Conservation (phyloP, 2,797 vertebrate genomes). For the Alectoris magna region DNA sequence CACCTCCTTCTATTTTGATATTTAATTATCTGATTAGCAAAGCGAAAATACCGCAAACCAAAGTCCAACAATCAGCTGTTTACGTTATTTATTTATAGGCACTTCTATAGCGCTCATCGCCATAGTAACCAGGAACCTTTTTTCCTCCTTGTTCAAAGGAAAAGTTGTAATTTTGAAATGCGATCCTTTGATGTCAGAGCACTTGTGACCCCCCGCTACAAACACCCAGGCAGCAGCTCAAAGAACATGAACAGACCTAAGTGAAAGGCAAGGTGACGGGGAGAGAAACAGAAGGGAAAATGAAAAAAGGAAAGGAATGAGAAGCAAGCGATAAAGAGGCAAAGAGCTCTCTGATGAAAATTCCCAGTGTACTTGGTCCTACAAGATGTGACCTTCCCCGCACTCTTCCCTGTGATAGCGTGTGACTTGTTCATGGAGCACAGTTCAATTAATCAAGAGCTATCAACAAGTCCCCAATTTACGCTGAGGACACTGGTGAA, state of each 20-base stretch:
- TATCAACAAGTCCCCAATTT: background rate
- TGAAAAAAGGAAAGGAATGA: too few relatives aligned
- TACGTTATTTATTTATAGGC: conserved; percentile 62
- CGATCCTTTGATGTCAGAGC: background rate
- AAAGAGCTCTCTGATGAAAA: background rate
- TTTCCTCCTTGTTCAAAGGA: conserved; percentile 8
- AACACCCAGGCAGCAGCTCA: background rate
- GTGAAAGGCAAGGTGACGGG: background rate
- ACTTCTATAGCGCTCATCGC: background rate
- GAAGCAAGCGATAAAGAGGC: background rate
- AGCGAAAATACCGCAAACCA: conserved; percentile 39
- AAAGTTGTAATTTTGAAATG: conserved; percentile 50
- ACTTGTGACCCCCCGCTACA: background rate
- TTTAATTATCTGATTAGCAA: conserved; percentile 50
- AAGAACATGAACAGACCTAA: background rate
- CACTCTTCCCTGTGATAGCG: background rate
- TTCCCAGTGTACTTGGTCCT: background rate
- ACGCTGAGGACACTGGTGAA: background rate
- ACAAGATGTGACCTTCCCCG: background rate
- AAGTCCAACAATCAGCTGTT: conserved; percentile 60
- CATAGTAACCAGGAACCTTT: conserved; percentile 49
- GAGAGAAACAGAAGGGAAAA: background rate
- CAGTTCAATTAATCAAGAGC: background rate
- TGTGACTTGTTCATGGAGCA: background rate
- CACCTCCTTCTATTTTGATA: conserved; percentile 2